Conservation (phyloP, 2,888 invertebrate species). For the Meghimatium bilineatum region DNA sequence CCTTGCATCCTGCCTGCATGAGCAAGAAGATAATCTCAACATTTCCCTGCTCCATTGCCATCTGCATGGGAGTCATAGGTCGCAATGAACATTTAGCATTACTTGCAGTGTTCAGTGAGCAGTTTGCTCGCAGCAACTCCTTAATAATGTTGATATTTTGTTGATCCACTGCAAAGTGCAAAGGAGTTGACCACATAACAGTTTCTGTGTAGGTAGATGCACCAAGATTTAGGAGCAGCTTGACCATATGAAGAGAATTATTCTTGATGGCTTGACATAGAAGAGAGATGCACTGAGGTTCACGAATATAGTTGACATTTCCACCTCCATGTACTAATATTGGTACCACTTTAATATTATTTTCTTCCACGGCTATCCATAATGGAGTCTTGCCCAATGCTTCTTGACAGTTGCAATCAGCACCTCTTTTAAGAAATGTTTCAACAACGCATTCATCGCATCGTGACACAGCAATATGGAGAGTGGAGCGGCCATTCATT, state of each 20-base stretch:
- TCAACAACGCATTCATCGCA: slow-evolving; percentile 65
- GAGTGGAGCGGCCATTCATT: slow-evolving; percentile 62
- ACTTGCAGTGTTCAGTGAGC: slow-evolving; percentile 59
- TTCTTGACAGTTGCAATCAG: slow-evolving; percentile 65
- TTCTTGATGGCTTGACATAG: slow-evolving; percentile 59
- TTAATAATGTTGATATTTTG: slow-evolving; percentile 61
- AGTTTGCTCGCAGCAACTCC: slow-evolving; percentile 66
- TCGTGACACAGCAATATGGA: slow-evolving; percentile 68
- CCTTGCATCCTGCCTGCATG: slow-evolving; percentile 60
- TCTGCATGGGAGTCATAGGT: slow-evolving; percentile 66
- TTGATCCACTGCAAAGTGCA: slow-evolving; percentile 61
- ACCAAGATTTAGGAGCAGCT: slow-evolving; percentile 58
- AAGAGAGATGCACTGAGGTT: slow-evolving; percentile 56
- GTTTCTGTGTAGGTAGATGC: slow-evolving; percentile 58
- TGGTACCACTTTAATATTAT: slow-evolving; percentile 63
- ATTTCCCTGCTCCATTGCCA: slow-evolving; percentile 61
- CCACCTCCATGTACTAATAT: slow-evolving; percentile 61
- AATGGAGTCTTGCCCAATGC: slow-evolving; percentile 66
- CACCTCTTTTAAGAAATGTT: slow-evolving; percentile 63
- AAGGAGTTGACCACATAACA: slow-evolving; percentile 57
- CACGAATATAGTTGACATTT: slow-evolving; percentile 58
- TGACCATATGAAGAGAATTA: slow-evolving; percentile 58
- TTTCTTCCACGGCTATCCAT: slow-evolving; percentile 69
- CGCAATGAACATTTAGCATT: slow-evolving; percentile 56
- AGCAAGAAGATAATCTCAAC: slow-evolving; percentile 62